Evolutionary conservation across 2,888 invertebrate genomes (phyloP).

Genomic region (Limenitis camilla): DNA sequence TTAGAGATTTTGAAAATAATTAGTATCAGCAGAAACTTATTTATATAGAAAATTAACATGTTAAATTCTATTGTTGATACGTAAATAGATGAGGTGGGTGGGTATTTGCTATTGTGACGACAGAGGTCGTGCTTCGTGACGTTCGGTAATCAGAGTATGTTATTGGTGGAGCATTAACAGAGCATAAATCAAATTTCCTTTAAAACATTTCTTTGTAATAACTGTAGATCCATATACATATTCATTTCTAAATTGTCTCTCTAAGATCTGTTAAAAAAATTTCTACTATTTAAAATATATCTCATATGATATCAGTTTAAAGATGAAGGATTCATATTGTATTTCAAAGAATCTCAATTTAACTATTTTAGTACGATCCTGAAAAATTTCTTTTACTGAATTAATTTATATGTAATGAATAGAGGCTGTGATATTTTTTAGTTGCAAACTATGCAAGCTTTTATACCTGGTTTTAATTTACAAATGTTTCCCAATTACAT

Average conservation of each 20-base stretch:
- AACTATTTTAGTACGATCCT: too few relatives aligned
- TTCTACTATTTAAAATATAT: slow-evolving; percentile 4
- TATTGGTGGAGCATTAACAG: not conserved
- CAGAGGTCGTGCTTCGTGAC: slow-evolving; percentile 8
- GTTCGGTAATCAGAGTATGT: not conserved
- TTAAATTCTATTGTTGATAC: not conserved
- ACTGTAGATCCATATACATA: not conserved
- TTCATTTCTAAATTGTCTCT: not conserved
- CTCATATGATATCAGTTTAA: slow-evolving; percentile 6
- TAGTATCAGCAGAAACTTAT: too few relatives aligned
- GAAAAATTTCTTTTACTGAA: not conserved
- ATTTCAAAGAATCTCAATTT: not conserved
- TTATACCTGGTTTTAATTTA: not conserved
- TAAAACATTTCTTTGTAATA: not conserved
- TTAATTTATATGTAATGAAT: not conserved
- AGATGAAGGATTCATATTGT: too few relatives aligned
- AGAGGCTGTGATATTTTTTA: slow-evolving; percentile 15
- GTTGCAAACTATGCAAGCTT: not conserved
- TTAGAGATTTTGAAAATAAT: not conserved
- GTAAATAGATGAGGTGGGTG: not conserved
- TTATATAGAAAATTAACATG: not conserved
- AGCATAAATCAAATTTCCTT: not conserved
- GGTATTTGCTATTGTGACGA: not conserved
- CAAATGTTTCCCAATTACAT: not conserved
- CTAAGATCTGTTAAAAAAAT: not conserved